Evolutionary conservation across 2,888 invertebrate species (phyloP), one percentile per base, ranked within the genome.

Genomic region (Orthosia incerta): DNA sequence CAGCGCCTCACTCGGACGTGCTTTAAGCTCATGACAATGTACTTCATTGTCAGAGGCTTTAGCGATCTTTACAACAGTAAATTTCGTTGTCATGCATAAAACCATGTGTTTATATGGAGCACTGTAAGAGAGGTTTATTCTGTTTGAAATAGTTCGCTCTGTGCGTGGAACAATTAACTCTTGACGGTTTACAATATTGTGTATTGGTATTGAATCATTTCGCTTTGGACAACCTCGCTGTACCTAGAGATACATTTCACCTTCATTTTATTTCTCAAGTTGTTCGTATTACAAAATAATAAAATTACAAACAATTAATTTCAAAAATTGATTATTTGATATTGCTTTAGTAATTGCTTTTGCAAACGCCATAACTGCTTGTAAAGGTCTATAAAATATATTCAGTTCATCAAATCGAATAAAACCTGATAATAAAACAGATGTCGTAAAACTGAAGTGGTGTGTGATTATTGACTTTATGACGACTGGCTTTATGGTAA

Each of bases 41-140:
- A 89, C 88, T 89, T 89, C 94, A 94, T 94, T 95, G 94, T 93
- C 87, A 89, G 89, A 90, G 88, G 90, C 92, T 92, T 92, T 90
- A 91, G 92, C 91, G 91, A 93, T 91, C 91, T 92, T 92, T 91
- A 92, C 90, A 92, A 92, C 89, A 93, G 91, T 92, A 93, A 94
- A 94, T 93, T 94, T 94, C 91, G 89, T 91, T 94, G 95, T 95
- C 95, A 95, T 93, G 94, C 95, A 94, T 95, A 93, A 93, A 93
- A 92, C 91, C 89, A 87, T 89, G 88, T 92, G 89, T 93, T 93
- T 93, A 92, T 93, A 91, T 93, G 91, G 89, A 90, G 89, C 89
- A 87, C 81, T 84, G 82, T 71, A 74, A 68, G 56, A 77, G 74
- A 69, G 53, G 75, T 76, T 81, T 79, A 88, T 88, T 89, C 86